These are phyloP conservation scores for Mesoclemmys tuberculata DNA, from an alignment of 2,113 vertebrate genomes.

Conservation along the genomic window DNA sequence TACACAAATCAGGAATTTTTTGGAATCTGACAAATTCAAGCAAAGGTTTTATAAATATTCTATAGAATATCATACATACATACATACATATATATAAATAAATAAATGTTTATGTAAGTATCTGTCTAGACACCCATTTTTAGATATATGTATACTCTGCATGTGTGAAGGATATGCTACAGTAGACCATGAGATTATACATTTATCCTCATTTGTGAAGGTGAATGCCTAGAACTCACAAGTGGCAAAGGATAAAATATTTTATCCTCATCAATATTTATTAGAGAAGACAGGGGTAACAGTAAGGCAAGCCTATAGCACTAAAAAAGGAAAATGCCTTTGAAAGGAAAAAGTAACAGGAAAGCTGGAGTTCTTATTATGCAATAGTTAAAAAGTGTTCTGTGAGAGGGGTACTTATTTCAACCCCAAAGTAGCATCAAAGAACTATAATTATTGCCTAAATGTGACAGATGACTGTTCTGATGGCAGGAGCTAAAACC, in stretches of 20 bases:
- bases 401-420: slow-evolving; percentile 35
- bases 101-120: background rate
- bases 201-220: slow-evolving; percentile 67
- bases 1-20: background rate
- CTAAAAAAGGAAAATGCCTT: background rate
- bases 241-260: slow-evolving; percentile 49
- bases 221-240: slow-evolving; percentile 23
- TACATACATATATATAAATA: too few species aligned
- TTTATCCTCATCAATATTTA: slow-evolving; percentile 67
- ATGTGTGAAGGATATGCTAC: background rate
- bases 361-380: slow-evolving; percentile 18
- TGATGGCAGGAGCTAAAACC: slow-evolving; percentile 37
- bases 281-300: slow-evolving; percentile 60
- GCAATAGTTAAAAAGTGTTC: slow-evolving; percentile 41
- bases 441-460: slow-evolving; percentile 5
- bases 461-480: slow-evolving; percentile 31
- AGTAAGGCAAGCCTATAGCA: slow-evolving; percentile 1
- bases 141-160: background rate
- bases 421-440: slow-evolving; percentile 39
- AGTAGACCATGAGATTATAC: slow-evolving; percentile 42
- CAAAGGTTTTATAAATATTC: background rate
- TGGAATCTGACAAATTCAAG: background rate
- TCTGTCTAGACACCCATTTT: background rate
- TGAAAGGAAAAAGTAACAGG: background rate
- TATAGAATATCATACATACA: background rate